Conservation (phyloP, 2,888 invertebrate genomes). For the Rhopalosiphum nymphaeae region DNA sequence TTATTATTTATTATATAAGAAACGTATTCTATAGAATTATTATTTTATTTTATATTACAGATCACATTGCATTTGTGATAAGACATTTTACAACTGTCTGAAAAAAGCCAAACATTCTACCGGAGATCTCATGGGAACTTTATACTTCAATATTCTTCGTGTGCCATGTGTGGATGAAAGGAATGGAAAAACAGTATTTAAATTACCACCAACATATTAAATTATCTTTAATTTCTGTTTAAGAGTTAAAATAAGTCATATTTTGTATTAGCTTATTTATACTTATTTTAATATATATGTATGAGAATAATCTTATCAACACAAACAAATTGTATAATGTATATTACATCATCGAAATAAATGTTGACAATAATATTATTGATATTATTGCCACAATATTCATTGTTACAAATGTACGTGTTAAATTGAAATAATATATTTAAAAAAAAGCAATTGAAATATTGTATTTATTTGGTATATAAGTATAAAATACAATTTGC, state of each 20-base stretch:
- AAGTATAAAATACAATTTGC: neutral
- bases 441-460: neutral
- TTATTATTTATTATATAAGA: neutral
- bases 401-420: neutral
- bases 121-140: constrained; percentile 82
- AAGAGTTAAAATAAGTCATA: neutral
- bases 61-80: constrained; percentile 91
- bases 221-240: neutral
- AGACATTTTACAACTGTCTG: constrained; percentile 84
- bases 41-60: constrained; percentile 69
- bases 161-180: constrained; percentile 80
- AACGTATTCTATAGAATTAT: neutral
- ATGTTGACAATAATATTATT: neutral
- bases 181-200: constrained; percentile 38
- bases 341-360: neutral
- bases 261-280: neutral
- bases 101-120: constrained; percentile 81
- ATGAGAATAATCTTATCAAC: neutral
- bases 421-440: neutral
- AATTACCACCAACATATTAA: constrained; percentile 41
- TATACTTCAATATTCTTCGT: constrained; percentile 87
- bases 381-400: neutral
- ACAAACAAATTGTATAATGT: neutral
- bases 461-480: neutral
- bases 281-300: neutral